Evolutionary conservation across 1,140 invertebrate genomes (phyloP), one percentile per base, ranked within the genome.

Genomic region (Eumeta japonica): DNA sequence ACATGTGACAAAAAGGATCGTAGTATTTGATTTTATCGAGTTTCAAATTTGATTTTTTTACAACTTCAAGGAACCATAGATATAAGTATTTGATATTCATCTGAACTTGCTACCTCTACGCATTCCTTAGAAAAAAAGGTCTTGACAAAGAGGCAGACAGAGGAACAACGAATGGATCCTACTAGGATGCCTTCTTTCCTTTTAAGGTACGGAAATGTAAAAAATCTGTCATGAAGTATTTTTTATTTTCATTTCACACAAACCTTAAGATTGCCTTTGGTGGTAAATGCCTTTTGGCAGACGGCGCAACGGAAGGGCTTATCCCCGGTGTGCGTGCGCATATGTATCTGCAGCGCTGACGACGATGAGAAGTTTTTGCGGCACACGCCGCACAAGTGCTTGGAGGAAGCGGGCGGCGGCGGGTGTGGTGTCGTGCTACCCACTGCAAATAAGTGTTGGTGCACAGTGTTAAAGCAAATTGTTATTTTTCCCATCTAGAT

Each of bases 251-350:
- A 20, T 29, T 3, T 15, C 28, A 27, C 27, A 27, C 52, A 67
- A 83, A 94, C 92, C 87, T 99, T 99, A 24, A 98, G 84, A 75
- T 99, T 98, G 47, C 95, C 96, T 78, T 96, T 94, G 47, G 94
- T 97, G 44, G 94, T 97, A 81, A 98, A 98, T 36, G 94, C 93
- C 78, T 94, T 92, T 66, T 89, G 87, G 67, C 93, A 96, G 54
- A 94, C 87, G 47, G 85, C 90, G 78, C 95, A 98, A 66, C 92
- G 88, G 81, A 97, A 98, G 3, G 95, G 94, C 66, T 96, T 96
- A 79, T 97, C 94, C 5, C 94, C 94, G 10, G 94, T 98, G 77
- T 99, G 96, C 1, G 95, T 98, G 59, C 96, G 82, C 88, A 97
- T 95, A 78, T 99, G 96, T 57, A 98, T 98, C 79, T 97, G 94